These are phyloP conservation scores for Plagodis dolabraria DNA, from an alignment of 2,888 invertebrate genomes.

Conservation along the genomic window DNA sequence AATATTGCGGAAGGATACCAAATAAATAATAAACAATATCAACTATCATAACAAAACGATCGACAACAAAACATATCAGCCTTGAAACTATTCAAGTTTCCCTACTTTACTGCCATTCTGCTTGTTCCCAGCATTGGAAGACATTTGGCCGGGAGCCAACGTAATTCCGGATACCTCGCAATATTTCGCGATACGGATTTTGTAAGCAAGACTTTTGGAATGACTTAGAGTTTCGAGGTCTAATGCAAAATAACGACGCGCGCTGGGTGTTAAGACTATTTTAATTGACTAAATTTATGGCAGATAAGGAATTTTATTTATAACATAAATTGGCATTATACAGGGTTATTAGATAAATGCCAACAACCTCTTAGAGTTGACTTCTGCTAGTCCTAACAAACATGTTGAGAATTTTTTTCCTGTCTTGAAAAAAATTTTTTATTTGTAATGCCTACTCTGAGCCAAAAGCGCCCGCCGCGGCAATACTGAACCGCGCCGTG, in stretches of 20 bases:
- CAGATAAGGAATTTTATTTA: no score
- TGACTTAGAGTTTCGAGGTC: neutral
- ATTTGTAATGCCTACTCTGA: no score
- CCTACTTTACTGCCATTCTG: constrained; percentile 11
- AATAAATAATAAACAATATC: constrained; percentile 3
- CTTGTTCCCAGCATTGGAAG: constrained; percentile 10
- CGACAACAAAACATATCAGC: constrained; percentile 7
- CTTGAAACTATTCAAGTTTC: constrained; percentile 7
- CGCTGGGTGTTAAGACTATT: neutral
- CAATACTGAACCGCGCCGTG: no score
- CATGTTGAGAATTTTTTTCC: no score
- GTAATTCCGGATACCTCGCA: constrained; percentile 15
- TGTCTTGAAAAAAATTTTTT: no score
- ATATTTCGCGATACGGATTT: constrained; percentile 5
- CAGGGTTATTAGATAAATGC: no score
- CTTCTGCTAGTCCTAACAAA: no score
- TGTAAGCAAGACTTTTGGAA: constrained; percentile 9
- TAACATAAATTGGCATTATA: no score
- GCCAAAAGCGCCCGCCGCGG: no score
- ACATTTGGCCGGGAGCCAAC: constrained; percentile 21
- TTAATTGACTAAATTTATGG: no score
- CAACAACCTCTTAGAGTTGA: no score
- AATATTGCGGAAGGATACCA: no score
- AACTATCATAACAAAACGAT: neutral
- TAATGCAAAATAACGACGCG: constrained; percentile 2